Evolutionary conservation across 2,888 invertebrate genomes (phyloP), one percentile per base, ranked within the genome.

Genomic region (Platycheirus rosarum): DNA sequence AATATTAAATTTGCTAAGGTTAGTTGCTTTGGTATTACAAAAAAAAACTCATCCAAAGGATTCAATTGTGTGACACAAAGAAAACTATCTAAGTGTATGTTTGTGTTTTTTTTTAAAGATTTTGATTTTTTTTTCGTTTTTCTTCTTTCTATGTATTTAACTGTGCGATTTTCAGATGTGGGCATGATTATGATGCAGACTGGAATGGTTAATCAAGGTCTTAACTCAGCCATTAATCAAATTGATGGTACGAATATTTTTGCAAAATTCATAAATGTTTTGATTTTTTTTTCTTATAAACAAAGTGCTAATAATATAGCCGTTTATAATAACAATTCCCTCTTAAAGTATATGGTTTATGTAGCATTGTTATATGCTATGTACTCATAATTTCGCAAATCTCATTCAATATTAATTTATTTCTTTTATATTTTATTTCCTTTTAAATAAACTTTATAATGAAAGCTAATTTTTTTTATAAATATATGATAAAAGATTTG

Each of bases 101-200:
- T 66, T 66, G 26, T 48, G 60, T 75, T 53, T 60, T 35, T 71
- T 65, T 71, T 62, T 70, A 35, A 8, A 29, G 2, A 44, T 57
- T n/a, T n/a, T 23, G 37, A 29, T 42, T 42, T 55, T 55, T 13
- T 1, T 53, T 68, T 51, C 42, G 11, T 46, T 20, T 20, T 68
- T 68, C 60, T 48, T 32, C 46, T 74, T 74, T 74, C 79, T 66
- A 78, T 84, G 84, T 79, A 74, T 79, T 79, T 69, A 82, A 82
- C 57, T 77, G 71, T 84, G 84, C 84, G 82, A 84, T 68, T 91
- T 91, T 87, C 96, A 96, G 96, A 96, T 96, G 96, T 97, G 92
- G 96, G 96, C 93, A 96, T 96, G 96, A 96, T 97, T 94, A 96
- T 97, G 96, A 96, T 96, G 96, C 96, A 96, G 95, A 94, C 96